Conservation (phyloP, 2,113 vertebrate species). For the Zootoca vivipara region DNA sequence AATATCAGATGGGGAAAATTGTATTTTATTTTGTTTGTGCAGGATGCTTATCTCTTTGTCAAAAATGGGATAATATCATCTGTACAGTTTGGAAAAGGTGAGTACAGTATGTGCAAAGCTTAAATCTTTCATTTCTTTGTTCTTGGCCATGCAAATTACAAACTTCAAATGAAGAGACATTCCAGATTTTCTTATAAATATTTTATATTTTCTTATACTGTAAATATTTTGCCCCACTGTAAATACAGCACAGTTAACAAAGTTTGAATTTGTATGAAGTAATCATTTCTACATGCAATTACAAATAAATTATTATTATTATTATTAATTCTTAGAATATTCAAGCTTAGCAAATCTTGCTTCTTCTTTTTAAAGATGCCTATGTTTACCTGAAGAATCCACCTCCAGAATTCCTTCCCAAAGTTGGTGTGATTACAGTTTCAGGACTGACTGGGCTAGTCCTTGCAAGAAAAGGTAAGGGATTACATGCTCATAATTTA, state of each 20-base stretch:
- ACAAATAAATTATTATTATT: too few species aligned
- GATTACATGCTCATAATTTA: accelerated
- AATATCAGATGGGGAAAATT: neutral
- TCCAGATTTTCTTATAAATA: neutral
- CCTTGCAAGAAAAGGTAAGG: slow-evolving; percentile 85
- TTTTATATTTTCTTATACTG: too few species aligned
- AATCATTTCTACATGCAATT: neutral
- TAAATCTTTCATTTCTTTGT: neutral
- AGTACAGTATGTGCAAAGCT: slow-evolving; percentile 19
- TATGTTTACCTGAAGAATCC: slow-evolving; percentile 89
- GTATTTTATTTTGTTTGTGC: slow-evolving; percentile 34
- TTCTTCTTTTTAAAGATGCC: slow-evolving; percentile 74
- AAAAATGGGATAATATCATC: slow-evolving; percentile 80
- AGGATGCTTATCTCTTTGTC: slow-evolving; percentile 80
- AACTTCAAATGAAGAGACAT: neutral
- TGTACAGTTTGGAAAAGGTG: slow-evolving; percentile 88
- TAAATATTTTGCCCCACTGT: neutral
- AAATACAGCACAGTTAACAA: neutral
- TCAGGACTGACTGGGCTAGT: slow-evolving; percentile 85
- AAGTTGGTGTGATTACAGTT: slow-evolving; percentile 80
- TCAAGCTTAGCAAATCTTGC: neutral
- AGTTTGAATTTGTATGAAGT: neutral
- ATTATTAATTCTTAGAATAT: neutral
- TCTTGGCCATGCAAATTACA: neutral
- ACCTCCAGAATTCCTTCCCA: slow-evolving; percentile 86